phyloP scores from a whole-genome alignment of 1,140 invertebrate species.

The Halotydeus destructor region DNA sequence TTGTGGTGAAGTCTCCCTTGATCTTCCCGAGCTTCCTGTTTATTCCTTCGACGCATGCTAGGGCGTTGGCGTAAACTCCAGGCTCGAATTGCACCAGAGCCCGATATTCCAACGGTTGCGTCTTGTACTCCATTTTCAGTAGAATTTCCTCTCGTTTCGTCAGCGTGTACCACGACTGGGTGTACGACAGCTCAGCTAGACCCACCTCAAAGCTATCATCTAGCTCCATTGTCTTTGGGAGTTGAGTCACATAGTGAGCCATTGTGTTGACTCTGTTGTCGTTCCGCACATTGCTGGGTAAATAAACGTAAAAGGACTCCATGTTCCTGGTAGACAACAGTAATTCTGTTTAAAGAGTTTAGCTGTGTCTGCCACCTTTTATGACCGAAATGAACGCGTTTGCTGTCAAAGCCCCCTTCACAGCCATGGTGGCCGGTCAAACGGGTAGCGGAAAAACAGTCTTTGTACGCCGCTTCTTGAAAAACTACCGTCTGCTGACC shows the following conservation, averaged over 20 bases:
- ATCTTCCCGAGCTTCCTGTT: not conserved
- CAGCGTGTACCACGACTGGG: constrained; percentile 4
- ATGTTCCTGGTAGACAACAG: not conserved
- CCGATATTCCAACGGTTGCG: not conserved
- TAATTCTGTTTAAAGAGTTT: not conserved
- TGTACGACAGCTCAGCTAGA: constrained; percentile 6
- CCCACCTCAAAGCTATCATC: not conserved
- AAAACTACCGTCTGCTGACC: not conserved
- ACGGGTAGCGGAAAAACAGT: constrained; percentile 4
- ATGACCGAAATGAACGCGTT: not conserved
- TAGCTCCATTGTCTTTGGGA: not conserved
- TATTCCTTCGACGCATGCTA: not conserved
- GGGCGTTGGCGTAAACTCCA: not conserved
- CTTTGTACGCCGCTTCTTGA: not conserved
- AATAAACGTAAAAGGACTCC: constrained; percentile 2
- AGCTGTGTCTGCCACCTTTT: not conserved
- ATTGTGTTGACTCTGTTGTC: not conserved
- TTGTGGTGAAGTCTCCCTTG: not conserved
- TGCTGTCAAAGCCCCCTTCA: not conserved
- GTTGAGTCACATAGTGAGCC: not conserved
- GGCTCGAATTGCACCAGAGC: not conserved
- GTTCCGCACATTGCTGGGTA: constrained; percentile 3
- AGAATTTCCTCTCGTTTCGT: not conserved
- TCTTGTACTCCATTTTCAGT: not conserved
- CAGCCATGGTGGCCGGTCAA: not conserved